Base-by-base conservation (phyloP, 2,888 invertebrate genomes). In the Zhuqinia jingwanae region DNA sequence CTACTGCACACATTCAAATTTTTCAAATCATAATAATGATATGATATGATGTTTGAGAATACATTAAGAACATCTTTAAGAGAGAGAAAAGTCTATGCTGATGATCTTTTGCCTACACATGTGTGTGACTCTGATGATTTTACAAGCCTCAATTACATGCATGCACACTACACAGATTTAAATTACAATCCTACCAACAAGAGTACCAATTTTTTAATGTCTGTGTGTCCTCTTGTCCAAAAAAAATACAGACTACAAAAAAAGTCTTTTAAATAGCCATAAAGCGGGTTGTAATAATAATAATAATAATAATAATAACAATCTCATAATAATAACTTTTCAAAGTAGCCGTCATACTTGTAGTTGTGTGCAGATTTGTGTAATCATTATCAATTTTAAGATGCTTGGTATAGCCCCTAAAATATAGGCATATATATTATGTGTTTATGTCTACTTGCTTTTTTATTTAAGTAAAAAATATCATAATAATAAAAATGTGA, bases 141-240 rank as follows among this genome's bases (percentile, higher is more conserved):
- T 13, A 11, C 20, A 47, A 20, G 17, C 25, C 25, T 63, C 60
- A 60, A 45, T 60, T 78, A 78, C n/a, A n/a, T n/a, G n/a, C n/a
- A n/a, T n/a, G n/a, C n/a, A n/a, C n/a, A n/a, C 45, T 20, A 60
- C 63, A 60, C n/a, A 45, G 36, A 36, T 36, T 78, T 42, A 47
- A 10, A 22, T 45, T 60, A 60, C 78, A 17, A 36, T n/a, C n/a
- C n/a, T n/a, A n/a, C n/a, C n/a, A n/a, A n/a, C n/a, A n/a, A n/a
- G n/a, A n/a, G n/a, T n/a, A n/a, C n/a, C n/a, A n/a, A n/a, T 56
- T 56, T 56, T 20, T 56, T 10, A 60, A 36, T 6, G 36, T 36
- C 36, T 36, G 36, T 36, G 36, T 63, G 78, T 63, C 78, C 20
- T 60, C 27, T 60, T 56, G 20, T 56, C 56, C 56, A 56, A 56